Conservation (phyloP, 2,113 vertebrate species). For the Syngnathus scovelli region DNA sequence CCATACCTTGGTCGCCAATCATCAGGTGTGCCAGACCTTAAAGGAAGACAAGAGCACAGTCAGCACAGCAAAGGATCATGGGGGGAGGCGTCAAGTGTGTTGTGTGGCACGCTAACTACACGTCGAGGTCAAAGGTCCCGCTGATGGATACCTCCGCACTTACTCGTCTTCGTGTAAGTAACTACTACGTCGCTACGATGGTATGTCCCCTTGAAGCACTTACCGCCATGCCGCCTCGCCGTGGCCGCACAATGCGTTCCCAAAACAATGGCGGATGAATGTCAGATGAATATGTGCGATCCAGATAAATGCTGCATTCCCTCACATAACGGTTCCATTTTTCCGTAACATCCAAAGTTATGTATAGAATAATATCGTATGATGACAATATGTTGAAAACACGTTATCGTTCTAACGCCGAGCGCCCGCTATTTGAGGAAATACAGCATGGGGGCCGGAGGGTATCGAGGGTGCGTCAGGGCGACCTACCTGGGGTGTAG, state of each 20-base stretch:
- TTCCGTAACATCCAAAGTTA: too few species aligned
- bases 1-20: constrained; percentile 99
- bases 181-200: constrained; percentile 9
- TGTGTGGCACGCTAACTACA: constrained; percentile 1
- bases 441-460: constrained; percentile 32
- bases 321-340: too few species aligned
- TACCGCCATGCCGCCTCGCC: too few species aligned
- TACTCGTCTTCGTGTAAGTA: constrained; percentile 44
- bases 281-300: too few species aligned
- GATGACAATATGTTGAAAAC: too few species aligned
- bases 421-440: not conserved
- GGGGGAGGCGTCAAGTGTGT: constrained; percentile 62
- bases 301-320: too few species aligned
- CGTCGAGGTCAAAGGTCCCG: constrained; percentile 17
- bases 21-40: constrained; percentile 99
- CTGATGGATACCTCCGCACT: constrained; percentile 33
- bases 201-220: constrained; percentile 30
- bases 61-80: constrained; percentile 97
- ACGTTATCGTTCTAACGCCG: not conserved
- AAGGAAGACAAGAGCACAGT: constrained; percentile 99
- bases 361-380: too few species aligned
- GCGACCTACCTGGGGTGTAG: constrained; percentile 98
- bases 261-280: not conserved
- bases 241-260: constrained; percentile 36
- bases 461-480: constrained; percentile 49